These are phyloP conservation scores for Gymnobelideus leadbeateri DNA, from an alignment of 2,113 vertebrate species.

Conservation along the genomic window DNA sequence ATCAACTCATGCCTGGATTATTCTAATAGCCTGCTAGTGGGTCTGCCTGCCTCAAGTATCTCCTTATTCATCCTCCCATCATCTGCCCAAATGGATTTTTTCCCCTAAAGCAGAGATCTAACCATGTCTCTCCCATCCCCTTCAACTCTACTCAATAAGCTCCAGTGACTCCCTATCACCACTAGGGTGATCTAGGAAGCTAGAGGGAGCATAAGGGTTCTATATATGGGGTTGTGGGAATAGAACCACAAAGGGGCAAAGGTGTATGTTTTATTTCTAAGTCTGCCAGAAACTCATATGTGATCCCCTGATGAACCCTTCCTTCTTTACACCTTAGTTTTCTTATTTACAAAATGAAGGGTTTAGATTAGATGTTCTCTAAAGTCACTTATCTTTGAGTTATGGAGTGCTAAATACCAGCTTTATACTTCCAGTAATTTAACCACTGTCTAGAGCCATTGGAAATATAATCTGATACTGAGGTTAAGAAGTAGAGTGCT, in stretches of 20 bases:
- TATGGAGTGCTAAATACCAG: neutral
- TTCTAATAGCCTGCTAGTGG: too few relatives aligned
- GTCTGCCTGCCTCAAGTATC: too few relatives aligned
- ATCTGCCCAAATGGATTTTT: too few relatives aligned
- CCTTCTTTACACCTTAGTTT: neutral
- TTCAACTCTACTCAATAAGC: too few relatives aligned
- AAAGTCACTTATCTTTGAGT: neutral
- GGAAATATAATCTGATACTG: neutral
- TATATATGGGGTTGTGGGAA: neutral
- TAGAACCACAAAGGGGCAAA: neutral
- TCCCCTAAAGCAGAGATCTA: too few relatives aligned
- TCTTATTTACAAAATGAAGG: neutral
- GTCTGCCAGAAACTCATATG: neutral
- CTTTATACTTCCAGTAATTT: neutral
- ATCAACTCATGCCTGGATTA: too few relatives aligned
- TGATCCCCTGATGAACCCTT: neutral
- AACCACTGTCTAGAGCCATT: neutral
- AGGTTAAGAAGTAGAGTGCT: too few relatives aligned
- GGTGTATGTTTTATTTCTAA: too few relatives aligned
- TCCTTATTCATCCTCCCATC: too few relatives aligned
- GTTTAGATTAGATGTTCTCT: neutral
- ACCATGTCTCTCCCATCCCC: too few relatives aligned
- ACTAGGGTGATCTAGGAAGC: neutral
- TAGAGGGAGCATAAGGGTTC: neutral
- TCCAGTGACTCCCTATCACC: too few relatives aligned